Evolutionary conservation across 64 coral and sea anemone genomes (phyloP).

Genomic region (Actinia equina): DNA sequence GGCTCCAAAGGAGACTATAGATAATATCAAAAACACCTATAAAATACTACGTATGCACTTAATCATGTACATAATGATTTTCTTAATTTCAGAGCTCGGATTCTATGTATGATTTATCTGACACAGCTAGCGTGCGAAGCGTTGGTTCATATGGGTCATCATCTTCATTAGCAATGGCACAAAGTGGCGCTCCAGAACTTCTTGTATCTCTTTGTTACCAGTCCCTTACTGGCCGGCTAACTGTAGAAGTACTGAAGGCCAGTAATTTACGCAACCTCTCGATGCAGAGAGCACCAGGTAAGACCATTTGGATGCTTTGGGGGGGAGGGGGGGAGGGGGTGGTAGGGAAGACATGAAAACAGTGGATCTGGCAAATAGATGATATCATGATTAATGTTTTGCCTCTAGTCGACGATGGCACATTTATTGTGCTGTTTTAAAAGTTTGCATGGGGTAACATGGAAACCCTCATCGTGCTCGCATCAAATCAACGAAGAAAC

Average conservation of each 20-base stretch:
- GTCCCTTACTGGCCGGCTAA: slow-evolving; percentile 89
- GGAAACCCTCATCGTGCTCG: neutral
- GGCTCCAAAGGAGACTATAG: too few species aligned
- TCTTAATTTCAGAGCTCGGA: slow-evolving; percentile 71
- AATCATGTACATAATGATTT: neutral
- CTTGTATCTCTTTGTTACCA: slow-evolving; percentile 97
- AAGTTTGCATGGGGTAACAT: neutral
- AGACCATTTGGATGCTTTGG: neutral
- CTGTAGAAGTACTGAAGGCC: slow-evolving; percentile 95
- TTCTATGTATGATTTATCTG: slow-evolving; percentile 97
- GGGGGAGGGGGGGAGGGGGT: too few species aligned
- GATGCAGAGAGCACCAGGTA: slow-evolving; percentile 98
- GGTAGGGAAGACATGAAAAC: neutral
- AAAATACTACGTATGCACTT: too few species aligned
- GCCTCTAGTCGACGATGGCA: too few species aligned
- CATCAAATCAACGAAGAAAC: neutral
- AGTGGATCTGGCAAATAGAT: too few species aligned
- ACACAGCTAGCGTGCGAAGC: slow-evolving; percentile 83
- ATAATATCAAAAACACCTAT: neutral
- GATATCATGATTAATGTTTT: too few species aligned
- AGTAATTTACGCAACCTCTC: slow-evolving; percentile 89
- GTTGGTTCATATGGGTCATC: slow-evolving; percentile 75
- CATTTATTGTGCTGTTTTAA: neutral
- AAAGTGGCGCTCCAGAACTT: slow-evolving; percentile 88
- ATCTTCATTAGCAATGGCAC: slow-evolving; percentile 92